Evolutionary conservation across 2,797 vertebrate species (phyloP).

Genomic region (Miichthys miiuy): DNA sequence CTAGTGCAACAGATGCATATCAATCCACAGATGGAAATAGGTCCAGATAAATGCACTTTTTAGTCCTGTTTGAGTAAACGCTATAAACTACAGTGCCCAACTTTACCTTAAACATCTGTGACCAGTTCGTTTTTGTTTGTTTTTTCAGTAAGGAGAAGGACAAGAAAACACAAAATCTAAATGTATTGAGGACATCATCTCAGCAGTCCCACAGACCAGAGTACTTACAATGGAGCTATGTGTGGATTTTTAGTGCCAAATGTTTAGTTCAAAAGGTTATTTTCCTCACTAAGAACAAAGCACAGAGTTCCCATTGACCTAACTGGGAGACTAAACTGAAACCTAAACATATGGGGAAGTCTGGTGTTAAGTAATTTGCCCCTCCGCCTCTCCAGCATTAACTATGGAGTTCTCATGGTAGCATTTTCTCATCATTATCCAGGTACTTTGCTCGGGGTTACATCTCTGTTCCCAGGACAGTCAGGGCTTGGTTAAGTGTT

Average conservation of each 20-base stretch:
- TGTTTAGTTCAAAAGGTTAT: slow-evolving; percentile 39
- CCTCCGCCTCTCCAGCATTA: slow-evolving; percentile 49
- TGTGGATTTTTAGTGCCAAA: slow-evolving; percentile 12
- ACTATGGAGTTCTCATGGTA: slow-evolving; percentile 57
- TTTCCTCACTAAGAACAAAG: slow-evolving; percentile 47
- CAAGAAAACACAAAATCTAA: not conserved
- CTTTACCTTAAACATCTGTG: not conserved
- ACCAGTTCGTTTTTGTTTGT: not conserved
- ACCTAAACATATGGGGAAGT: slow-evolving; percentile 64
- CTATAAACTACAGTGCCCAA: not conserved
- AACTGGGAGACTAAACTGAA: slow-evolving; percentile 56
- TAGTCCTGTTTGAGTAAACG: rapidly evolving
- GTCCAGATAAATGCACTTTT: not conserved
- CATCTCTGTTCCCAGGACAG: slow-evolving; percentile 68
- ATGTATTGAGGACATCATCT: slow-evolving; percentile 2
- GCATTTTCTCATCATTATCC: slow-evolving; percentile 66
- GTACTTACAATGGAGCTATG: slow-evolving; percentile 33
- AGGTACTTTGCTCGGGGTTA: slow-evolving; percentile 49
- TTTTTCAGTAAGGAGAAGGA: not conserved
- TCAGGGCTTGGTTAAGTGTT: slow-evolving; percentile 61
- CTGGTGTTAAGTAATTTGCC: slow-evolving; percentile 66
- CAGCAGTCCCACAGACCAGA: slow-evolving; percentile 13
- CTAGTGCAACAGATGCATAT: not conserved
- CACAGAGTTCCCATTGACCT: slow-evolving; percentile 16
- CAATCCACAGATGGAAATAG: not conserved